phyloP scores from a whole-genome alignment of 2,888 invertebrate genomes.

The Lochmaea capreae region DNA sequence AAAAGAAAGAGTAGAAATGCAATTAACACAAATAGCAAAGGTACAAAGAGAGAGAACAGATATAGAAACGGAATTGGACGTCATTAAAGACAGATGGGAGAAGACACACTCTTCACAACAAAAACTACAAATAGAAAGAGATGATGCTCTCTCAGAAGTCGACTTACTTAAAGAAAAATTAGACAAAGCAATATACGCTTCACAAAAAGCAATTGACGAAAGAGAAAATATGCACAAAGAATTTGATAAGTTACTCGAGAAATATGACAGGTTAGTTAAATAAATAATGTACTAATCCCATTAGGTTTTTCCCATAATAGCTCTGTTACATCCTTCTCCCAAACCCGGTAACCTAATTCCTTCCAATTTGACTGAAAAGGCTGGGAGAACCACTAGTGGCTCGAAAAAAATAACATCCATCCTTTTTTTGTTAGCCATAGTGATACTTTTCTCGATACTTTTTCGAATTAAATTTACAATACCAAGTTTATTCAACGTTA shows the following conservation, averaged over 20 bases:
- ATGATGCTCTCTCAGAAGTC: conserved; percentile 86
- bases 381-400: too few species aligned
- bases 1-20: conserved; percentile 84
- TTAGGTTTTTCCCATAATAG: too few species aligned
- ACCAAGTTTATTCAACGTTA: too few species aligned
- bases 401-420: too few species aligned
- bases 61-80: conserved; percentile 85
- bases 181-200: conserved; percentile 85
- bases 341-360: too few species aligned
- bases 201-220: conserved; percentile 88
- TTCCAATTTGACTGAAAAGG: too few species aligned
- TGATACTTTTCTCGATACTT: too few species aligned
- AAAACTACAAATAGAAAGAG: conserved; percentile 87
- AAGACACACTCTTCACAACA: conserved; percentile 87
- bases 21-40: conserved; percentile 84
- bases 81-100: conserved; percentile 86
- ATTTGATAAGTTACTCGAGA: conserved; percentile 91
- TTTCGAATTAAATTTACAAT: too few species aligned
- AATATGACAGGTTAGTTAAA: conserved; percentile 81
- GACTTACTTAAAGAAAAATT: conserved; percentile 90
- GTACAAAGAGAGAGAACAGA: conserved; percentile 88
- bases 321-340: too few species aligned
- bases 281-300: not conserved
- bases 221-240: conserved; percentile 90
- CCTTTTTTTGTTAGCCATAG: not conserved